Evolutionary conservation across 2,888 invertebrate species (phyloP), one percentile per base, ranked within the genome.

Genomic region (Chydorus sphaericus): DNA sequence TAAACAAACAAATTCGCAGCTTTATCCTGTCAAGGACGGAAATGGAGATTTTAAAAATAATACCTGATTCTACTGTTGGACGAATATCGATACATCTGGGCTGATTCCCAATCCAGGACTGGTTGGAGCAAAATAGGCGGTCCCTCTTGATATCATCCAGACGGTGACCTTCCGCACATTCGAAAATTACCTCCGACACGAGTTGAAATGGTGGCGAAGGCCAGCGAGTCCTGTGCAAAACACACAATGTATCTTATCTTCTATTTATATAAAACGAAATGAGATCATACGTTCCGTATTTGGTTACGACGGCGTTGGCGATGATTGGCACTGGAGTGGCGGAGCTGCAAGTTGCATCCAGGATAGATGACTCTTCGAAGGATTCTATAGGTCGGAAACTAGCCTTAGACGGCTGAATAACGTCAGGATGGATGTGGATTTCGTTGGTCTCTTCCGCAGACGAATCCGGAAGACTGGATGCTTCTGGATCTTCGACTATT

Each of bases 41-140:
- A n/a, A n/a, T n/a, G n/a, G n/a, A n/a, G n/a, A n/a, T n/a, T n/a
- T n/a, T n/a, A n/a, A n/a, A n/a, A n/a, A n/a, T n/a, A n/a, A n/a
- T n/a, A n/a, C n/a, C n/a, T n/a, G n/a, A n/a, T n/a, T n/a, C n/a
- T n/a, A n/a, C n/a, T n/a, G n/a, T n/a, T n/a, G n/a, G n/a, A 44
- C 28, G 23, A 28, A 44, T 44, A 28, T 23, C 18, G 44, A 63
- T 62, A 59, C 80, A 80, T 55, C 68, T 68, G 20, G 80, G 79
- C 60, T 70, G 64, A 48, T 71, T 69, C 10, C 79, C 79, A 58
- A 77, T 66, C 80, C 80, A 80, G 61, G 68, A 68, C 49, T 70
- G 69, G 55, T 69, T 66, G 62, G 77, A 76, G 65, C 80, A 80
- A 65, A 74, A 79, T 62, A 80, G 70, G 49, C 72, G 73, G 60